phyloP scores from a whole-genome alignment of 2,888 invertebrate species.

The Barypeithes pellucidus region DNA sequence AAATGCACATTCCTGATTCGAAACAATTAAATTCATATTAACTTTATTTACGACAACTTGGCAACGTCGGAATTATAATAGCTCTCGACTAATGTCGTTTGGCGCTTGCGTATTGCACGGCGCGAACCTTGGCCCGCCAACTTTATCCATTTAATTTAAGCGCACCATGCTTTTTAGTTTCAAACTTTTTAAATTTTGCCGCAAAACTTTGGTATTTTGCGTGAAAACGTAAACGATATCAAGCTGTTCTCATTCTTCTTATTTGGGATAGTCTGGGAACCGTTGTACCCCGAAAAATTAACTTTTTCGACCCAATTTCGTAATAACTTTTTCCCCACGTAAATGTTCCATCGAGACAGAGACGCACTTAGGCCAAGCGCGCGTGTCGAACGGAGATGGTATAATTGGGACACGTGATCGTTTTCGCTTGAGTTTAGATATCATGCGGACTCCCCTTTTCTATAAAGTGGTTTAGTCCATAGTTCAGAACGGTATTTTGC shows the following conservation, averaged over 20 bases:
- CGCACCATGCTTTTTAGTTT: slow-evolving; percentile 50
- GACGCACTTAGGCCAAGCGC: slow-evolving; percentile 54
- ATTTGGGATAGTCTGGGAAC: neutral
- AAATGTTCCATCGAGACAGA: slow-evolving; percentile 55
- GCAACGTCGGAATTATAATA: slow-evolving; percentile 35
- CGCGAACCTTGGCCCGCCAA: slow-evolving; percentile 42
- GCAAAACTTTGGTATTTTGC: slow-evolving; percentile 1
- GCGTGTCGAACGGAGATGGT: slow-evolving; percentile 55
- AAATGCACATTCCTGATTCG: no score
- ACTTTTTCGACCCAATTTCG: slow-evolving; percentile 45
- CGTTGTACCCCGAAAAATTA: slow-evolving; percentile 16
- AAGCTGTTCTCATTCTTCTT: no score
- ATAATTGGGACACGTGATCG: slow-evolving; percentile 58
- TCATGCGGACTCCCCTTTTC: slow-evolving; percentile 68
- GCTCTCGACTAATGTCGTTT: neutral
- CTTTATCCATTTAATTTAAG: slow-evolving; percentile 53
- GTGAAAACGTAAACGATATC: neutral
- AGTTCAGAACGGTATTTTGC: slow-evolving; percentile 68
- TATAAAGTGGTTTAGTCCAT: slow-evolving; percentile 69
- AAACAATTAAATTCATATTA: no score
- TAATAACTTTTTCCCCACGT: slow-evolving; percentile 60
- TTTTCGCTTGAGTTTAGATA: slow-evolving; percentile 65
- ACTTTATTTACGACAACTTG: slow-evolving; percentile 7
- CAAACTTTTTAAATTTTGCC: slow-evolving; percentile 27
- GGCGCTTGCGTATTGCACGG: slow-evolving; percentile 30